Evolutionary conservation across 2,113 vertebrate genomes (phyloP).

Genomic region (Nettapus auritus): DNA sequence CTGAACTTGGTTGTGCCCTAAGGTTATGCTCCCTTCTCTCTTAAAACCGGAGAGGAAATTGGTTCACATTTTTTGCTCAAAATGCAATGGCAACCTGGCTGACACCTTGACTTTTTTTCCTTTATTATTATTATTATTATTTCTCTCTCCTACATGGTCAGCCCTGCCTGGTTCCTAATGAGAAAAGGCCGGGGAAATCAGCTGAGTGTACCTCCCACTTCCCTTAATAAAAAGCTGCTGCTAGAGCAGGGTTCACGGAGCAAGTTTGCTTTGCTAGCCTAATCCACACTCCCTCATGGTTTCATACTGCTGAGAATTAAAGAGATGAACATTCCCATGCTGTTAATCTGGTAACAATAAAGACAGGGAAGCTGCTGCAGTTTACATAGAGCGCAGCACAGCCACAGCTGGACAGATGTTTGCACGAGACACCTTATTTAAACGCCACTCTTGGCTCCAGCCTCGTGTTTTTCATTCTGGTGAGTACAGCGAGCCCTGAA

Average conservation of each 20-base stretch:
- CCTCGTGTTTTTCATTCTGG: background rate
- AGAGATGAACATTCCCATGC: background rate
- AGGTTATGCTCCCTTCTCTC: background rate
- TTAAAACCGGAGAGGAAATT: background rate
- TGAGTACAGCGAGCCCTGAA: background rate
- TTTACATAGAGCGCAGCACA: background rate
- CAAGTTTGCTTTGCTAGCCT: background rate
- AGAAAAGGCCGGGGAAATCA: background rate
- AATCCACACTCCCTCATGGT: background rate
- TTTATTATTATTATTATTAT: background rate
- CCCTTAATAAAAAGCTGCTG: background rate
- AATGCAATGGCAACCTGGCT: background rate
- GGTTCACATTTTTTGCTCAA: background rate
- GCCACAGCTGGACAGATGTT: slow-evolving; percentile 34
- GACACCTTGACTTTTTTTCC: background rate
- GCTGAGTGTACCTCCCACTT: background rate
- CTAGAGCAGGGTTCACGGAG: background rate
- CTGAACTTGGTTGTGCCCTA: background rate
- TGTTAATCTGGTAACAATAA: background rate
- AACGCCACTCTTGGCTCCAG: slow-evolving; percentile 1
- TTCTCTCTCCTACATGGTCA: background rate
- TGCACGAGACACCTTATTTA: background rate
- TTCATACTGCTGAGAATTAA: background rate
- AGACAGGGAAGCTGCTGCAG: background rate
- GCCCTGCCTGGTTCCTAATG: background rate